Percentiles rank a stretch among this genome's conserved stretches.
Conservation (phyloP, 2,113 vertebrate species). For the Meleagris gallopavo region DNA sequence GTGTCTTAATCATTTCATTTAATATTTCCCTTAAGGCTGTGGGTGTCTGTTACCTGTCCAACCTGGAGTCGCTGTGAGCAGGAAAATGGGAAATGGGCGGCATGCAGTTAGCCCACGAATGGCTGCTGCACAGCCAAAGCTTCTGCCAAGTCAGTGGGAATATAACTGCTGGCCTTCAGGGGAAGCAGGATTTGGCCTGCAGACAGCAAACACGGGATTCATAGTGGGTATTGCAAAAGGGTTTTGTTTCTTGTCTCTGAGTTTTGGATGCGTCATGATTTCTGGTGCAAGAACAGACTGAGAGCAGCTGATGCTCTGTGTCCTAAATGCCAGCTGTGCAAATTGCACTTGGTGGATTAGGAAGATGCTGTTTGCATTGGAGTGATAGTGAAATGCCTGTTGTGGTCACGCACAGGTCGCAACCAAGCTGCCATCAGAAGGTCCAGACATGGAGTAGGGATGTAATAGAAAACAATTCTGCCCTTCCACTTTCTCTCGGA, state of each 20-base stretch:
- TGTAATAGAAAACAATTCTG: background rate
- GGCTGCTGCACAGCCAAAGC: background rate
- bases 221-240: accelerated
- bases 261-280: accelerated
- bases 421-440: background rate
- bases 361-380: background rate
- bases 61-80: background rate
- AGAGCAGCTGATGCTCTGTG: accelerated
- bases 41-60: background rate
- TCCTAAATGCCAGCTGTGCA: background rate
- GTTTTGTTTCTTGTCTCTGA: background rate
- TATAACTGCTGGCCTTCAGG: background rate
- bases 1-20: background rate
- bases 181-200: background rate
- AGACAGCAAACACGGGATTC: background rate
- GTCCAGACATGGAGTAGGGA: background rate
- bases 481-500: background rate
- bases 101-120: accelerated
- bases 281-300: background rate
- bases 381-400: accelerated
- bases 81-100: background rate
- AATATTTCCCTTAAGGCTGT: background rate
- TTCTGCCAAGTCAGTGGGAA: background rate
- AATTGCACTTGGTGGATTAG: background rate
- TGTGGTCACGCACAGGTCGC: accelerated